Evolutionary conservation across 2,113 vertebrate genomes (phyloP).

Genomic region (Rhagologus leucostigma): DNA sequence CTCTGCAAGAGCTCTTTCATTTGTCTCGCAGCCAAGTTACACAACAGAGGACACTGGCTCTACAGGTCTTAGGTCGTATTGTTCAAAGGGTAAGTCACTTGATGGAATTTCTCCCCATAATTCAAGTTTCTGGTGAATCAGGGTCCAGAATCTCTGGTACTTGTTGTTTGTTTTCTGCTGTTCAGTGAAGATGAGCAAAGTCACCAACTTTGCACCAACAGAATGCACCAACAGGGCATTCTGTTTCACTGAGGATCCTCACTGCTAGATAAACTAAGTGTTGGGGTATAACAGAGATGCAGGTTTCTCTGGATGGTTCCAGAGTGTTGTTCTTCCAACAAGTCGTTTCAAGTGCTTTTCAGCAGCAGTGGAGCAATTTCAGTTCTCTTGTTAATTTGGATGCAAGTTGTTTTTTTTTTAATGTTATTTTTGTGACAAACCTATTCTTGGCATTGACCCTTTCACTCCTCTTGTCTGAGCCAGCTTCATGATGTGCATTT

Average conservation of each 20-base stretch:
- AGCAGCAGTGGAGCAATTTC: neutral
- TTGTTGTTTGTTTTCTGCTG: neutral
- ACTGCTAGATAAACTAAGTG: neutral
- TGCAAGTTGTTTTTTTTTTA: neutral
- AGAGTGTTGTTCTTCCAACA: neutral
- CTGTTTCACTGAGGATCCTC: neutral
- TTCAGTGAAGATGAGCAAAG: neutral
- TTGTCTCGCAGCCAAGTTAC: constrained; percentile 91
- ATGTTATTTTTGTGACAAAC: neutral
- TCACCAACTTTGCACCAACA: neutral
- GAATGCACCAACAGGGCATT: neutral
- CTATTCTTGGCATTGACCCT: neutral
- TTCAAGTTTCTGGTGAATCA: neutral
- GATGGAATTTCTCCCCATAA: neutral
- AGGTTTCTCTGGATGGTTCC: neutral
- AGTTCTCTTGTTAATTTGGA: neutral
- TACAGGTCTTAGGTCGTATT: constrained; percentile 85
- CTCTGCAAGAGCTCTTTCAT: constrained; percentile 94
- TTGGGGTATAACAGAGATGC: neutral
- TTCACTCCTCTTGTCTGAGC: neutral
- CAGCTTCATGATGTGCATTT: neutral
- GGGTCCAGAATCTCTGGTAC: neutral
- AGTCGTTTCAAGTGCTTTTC: neutral
- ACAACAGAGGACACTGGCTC: constrained; percentile 88
- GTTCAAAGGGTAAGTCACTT: constrained; percentile 83